These are phyloP conservation scores for Campylorhamphus procurvoides DNA, from an alignment of 2,113 vertebrate species.

Conservation along the genomic window DNA sequence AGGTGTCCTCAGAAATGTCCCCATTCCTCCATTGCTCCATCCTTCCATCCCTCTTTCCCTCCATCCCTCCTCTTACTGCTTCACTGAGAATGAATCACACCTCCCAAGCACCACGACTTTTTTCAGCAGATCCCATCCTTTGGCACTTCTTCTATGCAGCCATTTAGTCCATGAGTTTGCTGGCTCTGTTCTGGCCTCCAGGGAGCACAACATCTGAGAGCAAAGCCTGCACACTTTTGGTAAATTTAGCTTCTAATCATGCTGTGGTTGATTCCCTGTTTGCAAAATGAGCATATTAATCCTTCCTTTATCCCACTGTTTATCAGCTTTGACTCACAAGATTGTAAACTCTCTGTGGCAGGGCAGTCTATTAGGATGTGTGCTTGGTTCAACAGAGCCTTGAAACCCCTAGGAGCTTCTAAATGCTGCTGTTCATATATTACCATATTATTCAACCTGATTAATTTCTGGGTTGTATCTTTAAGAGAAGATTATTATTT, in stretches of 20 bases:
- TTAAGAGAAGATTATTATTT: conserved; percentile 36
- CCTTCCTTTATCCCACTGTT: conserved; percentile 28
- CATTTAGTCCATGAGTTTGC: background rate
- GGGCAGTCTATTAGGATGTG: background rate
- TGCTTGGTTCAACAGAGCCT: background rate
- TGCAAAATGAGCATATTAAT: conserved; percentile 43
- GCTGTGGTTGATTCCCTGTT: background rate
- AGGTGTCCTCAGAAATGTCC: background rate
- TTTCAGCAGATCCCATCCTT: background rate
- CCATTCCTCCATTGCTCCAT: background rate
- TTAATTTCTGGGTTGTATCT: conserved; percentile 31
- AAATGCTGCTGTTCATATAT: background rate
- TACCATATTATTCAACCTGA: conserved; percentile 23
- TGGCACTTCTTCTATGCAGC: background rate
- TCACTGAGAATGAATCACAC: background rate
- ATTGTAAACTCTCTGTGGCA: background rate
- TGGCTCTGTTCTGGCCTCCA: background rate
- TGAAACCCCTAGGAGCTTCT: background rate
- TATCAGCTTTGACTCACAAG: background rate
- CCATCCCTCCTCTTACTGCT: background rate
- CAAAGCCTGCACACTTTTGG: background rate
- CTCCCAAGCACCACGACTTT: background rate
- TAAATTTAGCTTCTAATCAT: background rate
- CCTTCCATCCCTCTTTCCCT: background rate
- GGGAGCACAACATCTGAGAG: background rate